Evolutionary conservation across 2,888 invertebrate species (phyloP), one percentile per base, ranked within the genome.

Genomic region (Idaea biselata): DNA sequence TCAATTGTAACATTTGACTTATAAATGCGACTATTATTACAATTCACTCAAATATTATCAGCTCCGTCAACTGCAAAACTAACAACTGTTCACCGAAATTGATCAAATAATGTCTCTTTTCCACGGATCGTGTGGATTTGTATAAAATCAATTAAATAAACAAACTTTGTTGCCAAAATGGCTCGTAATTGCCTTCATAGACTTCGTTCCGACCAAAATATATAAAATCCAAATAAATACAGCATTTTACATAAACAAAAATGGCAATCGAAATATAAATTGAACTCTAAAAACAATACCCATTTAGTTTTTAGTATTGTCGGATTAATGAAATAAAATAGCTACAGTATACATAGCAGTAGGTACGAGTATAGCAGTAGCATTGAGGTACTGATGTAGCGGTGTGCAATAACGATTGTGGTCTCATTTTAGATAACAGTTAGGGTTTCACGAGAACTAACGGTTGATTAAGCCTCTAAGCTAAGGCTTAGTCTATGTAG

Each of bases 311-410:
- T 56, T 61, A 67, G 60, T 59, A 58, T 56, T 18, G 61, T 56
- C 61, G 68, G 66, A 67, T 66, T 70, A 68, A 66, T 72, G 66
- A 65, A 72, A 72, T 67, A 67, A 70, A 68, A 70, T 60, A 68
- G 44, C 11, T 44, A 14, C 14, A 14, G 44, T 44, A 44, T 44
- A 33, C 5, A 33, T 33, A 11, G 44, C 44, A 32, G n/a, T n/a
- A n/a, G n/a, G n/a, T n/a, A n/a, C n/a, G n/a, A n/a, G n/a, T n/a
- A n/a, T 25, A 25, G 25, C 25, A 25, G 25, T 5, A 25, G 5
- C 25, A 25, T 25, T 3, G 25, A 25, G 25, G 25, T 25, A 25
- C 25, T 25, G 25, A 25, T 25, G 25, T 25, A 25, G 25, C 25
- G 25, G 44, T 44, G 11, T 44, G 44, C 44, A 14, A 14, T 44